A percentile compares a stretch with the other conserved stretches of the same genome.
phyloP scores from a whole-genome alignment of 1,140 invertebrate species.

The Wiebesia pumilae region DNA sequence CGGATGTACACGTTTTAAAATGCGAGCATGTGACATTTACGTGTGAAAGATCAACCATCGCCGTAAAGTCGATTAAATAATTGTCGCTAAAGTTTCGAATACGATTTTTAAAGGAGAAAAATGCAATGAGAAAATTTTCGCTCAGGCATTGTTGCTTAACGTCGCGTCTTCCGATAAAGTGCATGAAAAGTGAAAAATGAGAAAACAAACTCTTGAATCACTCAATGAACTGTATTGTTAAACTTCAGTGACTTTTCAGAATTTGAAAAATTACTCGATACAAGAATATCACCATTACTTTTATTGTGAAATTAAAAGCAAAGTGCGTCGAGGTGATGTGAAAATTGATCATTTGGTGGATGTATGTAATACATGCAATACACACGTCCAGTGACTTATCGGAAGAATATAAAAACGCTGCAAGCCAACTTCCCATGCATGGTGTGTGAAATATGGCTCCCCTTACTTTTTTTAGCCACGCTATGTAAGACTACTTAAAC shows the following conservation, averaged over 20 bases:
- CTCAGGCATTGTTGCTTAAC: slow-evolving; percentile 12
- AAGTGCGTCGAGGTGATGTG: slow-evolving; percentile 54
- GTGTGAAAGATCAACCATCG: slow-evolving; percentile 11
- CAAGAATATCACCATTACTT: neutral
- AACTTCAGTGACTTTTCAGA: slow-evolving; percentile 9
- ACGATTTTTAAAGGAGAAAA: slow-evolving; percentile 8
- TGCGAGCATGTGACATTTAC: slow-evolving; percentile 37
- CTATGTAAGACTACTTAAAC: slow-evolving; percentile 53
- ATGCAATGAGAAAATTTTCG: neutral
- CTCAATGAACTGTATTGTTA: slow-evolving; percentile 6
- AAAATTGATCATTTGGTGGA: slow-evolving; percentile 26
- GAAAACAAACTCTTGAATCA: slow-evolving; percentile 27
- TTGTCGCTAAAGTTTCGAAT: neutral
- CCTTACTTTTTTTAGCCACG: slow-evolving; percentile 42
- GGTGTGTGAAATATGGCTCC: slow-evolving; percentile 63
- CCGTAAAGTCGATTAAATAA: neutral
- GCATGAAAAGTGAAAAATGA: slow-evolving; percentile 45
- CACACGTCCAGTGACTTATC: slow-evolving; percentile 40
- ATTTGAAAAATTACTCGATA: slow-evolving; percentile 12
- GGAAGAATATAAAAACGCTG: slow-evolving; percentile 55
- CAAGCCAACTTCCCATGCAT: slow-evolving; percentile 61
- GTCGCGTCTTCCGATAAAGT: slow-evolving; percentile 20
- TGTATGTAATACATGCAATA: slow-evolving; percentile 24
- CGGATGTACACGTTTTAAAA: slow-evolving; percentile 32
- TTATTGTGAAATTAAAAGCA: slow-evolving; percentile 55